Evolutionary conservation across 2,797 vertebrate species (phyloP).

Genomic region (Geotrypetes seraphini): DNA sequence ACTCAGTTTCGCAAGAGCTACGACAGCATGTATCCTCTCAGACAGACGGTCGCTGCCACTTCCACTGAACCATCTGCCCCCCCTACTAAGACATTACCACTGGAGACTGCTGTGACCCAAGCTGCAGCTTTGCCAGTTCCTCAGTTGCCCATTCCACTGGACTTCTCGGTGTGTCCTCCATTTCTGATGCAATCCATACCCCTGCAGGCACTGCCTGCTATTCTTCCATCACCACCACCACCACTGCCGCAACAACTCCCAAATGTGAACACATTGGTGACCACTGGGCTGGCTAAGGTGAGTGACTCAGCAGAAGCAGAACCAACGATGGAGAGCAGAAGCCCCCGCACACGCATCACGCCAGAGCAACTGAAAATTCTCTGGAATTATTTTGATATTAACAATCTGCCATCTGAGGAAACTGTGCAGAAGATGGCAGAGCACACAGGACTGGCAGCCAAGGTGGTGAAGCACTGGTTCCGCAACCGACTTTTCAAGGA

Average conservation of each 20-base stretch:
- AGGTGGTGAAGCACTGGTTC: too few species aligned
- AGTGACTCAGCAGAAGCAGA: too few species aligned
- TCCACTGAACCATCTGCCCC: neutral
- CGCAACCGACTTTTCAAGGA: too few species aligned
- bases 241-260: too few species aligned
- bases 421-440: constrained; percentile 3
- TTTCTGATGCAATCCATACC: constrained; percentile 28
- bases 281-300: too few species aligned
- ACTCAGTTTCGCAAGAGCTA: constrained; percentile 49
- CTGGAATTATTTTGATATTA: neutral
- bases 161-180: constrained; percentile 19
- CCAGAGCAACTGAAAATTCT: constrained; percentile 11
- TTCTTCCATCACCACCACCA: too few species aligned
- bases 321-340: too few species aligned
- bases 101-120: constrained; percentile 8
- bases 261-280: too few species aligned
- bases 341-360: neutral
- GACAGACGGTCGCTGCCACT: neutral
- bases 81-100: neutral
- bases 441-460: constrained; percentile 2
- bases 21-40: constrained; percentile 40
- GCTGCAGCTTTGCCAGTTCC: constrained; percentile 15
- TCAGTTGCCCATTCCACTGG: constrained; percentile 14
- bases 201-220: neutral
- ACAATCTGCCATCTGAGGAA: neutral